Evolutionary conservation across 2,113 vertebrate genomes (phyloP).

Genomic region (Turdus rufiventris): DNA sequence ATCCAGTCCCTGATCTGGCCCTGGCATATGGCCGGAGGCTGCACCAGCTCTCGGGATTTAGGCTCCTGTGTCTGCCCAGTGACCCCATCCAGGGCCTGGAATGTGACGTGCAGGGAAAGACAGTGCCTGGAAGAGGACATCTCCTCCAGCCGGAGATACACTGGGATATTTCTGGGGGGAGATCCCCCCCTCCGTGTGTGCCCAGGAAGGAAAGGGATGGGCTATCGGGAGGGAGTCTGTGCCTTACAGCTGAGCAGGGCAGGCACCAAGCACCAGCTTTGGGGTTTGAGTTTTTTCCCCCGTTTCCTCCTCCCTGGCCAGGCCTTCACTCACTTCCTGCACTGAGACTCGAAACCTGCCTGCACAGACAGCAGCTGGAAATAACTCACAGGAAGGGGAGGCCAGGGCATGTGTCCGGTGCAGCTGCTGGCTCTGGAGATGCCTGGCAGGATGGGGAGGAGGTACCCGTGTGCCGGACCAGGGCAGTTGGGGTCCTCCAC

Average conservation of each 20-base stretch:
- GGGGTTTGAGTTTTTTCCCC: not conserved
- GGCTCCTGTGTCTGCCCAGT: accelerated
- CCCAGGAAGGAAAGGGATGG: not conserved
- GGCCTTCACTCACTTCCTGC: not conserved
- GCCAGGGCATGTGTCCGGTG: accelerated
- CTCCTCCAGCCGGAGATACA: not conserved
- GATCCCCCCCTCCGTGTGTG: accelerated
- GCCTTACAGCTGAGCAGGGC: not conserved
- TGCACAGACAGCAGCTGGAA: not conserved
- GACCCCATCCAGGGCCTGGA: not conserved
- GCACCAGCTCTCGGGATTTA: not conserved
- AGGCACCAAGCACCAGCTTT: not conserved
- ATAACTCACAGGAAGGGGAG: constrained; percentile 36
- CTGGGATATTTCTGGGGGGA: accelerated
- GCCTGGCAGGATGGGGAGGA: not conserved
- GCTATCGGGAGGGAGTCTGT: not conserved
- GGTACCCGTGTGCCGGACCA: accelerated
- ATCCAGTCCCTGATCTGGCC: accelerated
- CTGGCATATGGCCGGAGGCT: accelerated
- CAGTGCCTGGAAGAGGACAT: accelerated
- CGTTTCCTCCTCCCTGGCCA: not conserved
- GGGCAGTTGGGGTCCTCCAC: accelerated
- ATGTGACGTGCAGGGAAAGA: not conserved
- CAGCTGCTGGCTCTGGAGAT: accelerated
- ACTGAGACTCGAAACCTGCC: accelerated